phyloP scores from a whole-genome alignment of 2,797 vertebrate genomes.

The Xerus rutilus region DNA sequence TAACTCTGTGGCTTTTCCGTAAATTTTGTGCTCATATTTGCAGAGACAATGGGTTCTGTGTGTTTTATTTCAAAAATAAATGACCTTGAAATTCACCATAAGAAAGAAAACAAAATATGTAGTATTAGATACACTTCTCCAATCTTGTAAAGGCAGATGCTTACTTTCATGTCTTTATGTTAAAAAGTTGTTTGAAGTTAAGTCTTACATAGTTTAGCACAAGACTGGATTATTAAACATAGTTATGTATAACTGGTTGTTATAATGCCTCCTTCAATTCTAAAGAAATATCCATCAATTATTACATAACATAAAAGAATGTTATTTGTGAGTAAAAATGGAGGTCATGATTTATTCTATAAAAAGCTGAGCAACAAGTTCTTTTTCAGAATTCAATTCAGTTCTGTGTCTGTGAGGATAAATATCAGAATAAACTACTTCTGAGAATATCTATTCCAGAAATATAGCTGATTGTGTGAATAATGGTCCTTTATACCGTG shows the following conservation, averaged over 20 bases:
- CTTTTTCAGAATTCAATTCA: not conserved
- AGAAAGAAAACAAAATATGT: not conserved
- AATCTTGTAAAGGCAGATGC: not conserved
- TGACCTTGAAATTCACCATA: not conserved
- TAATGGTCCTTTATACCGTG: not conserved
- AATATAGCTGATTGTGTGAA: not conserved
- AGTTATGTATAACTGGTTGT: not conserved
- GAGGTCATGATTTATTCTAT: not conserved
- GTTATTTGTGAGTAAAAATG: not conserved
- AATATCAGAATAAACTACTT: not conserved
- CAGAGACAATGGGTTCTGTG: not conserved
- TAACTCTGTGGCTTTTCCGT: not conserved
- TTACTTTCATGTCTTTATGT: not conserved
- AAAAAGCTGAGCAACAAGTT: not conserved
- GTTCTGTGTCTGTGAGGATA: not conserved
- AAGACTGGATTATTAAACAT: not conserved
- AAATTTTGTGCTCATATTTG: not conserved
- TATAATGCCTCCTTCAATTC: not conserved
- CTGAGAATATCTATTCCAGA: not conserved
- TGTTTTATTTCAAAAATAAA: not conserved
- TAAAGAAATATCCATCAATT: not conserved
- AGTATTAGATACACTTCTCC: not conserved
- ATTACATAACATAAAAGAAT: not conserved
- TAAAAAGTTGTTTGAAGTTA: not conserved
- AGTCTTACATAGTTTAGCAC: not conserved